Evolutionary conservation across 2,797 vertebrate genomes (phyloP), one percentile per base, ranked within the genome.

Genomic region (Platyrinchus mystaceus): DNA sequence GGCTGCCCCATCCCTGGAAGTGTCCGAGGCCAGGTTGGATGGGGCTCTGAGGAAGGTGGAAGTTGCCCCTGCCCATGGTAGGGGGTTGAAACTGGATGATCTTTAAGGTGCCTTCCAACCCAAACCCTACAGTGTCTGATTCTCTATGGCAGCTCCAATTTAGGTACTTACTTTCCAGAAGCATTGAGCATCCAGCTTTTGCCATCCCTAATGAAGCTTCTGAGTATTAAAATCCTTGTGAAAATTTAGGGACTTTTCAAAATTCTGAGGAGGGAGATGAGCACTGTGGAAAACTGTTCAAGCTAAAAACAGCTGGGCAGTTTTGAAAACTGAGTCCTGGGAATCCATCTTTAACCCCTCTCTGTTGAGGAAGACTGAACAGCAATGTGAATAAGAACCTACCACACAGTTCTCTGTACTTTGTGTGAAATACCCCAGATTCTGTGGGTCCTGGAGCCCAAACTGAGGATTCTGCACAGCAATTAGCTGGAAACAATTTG

Each of bases 21-120:
- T 60, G 55, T 20, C 8, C 21, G 20, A 67, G 41, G 32, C 47
- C 3, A 49, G 4, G 36, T 3, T 69, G 49, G 41, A 49, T 43
- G 36, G 32, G 32, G 27, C 49, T 50, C 49, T 50, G 49, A 50
- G 26, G 49, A 50, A 26, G 22, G 49, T 50, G 14, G 78, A 43
- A 63, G 16, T 27, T 50, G 49, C n/a, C 22, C 10, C 23, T 69
- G 10, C 10, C 6, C 32, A 28, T n/a, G 41, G 70, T 32, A 69
- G 23, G 32, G 49, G 1, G 1, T 3, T 63, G 43, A 17, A 39
- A 22, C 6, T 26, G 43, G 13, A 1, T 34, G n/a, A 8, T n/a
- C 28, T 56, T 30, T 22, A 22, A 56, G 28, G n/a, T 69, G n/a
- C 6, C 9, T 83, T 46, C 49, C 63, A 50, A 22, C 23, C 9